Evolutionary conservation across 2,797 vertebrate species (phyloP), one percentile per base, ranked within the genome.

Genomic region (Sparus aurata): DNA sequence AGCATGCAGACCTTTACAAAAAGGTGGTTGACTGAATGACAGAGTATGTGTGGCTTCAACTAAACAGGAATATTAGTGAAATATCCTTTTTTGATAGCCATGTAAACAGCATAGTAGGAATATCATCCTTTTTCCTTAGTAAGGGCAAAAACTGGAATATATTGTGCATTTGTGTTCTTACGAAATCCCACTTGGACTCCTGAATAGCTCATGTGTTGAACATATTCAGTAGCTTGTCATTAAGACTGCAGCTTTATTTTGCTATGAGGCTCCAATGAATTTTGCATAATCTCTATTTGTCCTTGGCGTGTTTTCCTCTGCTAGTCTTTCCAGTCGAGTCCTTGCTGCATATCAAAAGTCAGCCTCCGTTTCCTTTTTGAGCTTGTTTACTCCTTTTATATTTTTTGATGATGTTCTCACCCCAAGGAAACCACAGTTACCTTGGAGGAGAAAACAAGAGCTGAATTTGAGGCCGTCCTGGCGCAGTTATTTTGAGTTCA

Each of bases 381-480:
- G 22, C 41, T 22, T 2, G 7, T 58, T 41, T 50, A 12, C 12
- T 16, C 9, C 46, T 81, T 81, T 74, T 52, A 23, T 53, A 11
- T 75, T 69, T 75, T 78, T 58, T 60, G 61, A 64, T 63, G 60
- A 20, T 70, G 13, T 30, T 68, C 16, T 53, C 3, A 49, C 3
- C 15, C 23, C 5, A 25, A 59, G 34, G 72, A 73, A 77, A 9
- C 46, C 9, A 0, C 3, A 4, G 41, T 63, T 25, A 55, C 46
- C 49, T 38, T 60, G 27, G 25, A 79, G 45, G 52, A 54, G 46
- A 75, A 30, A 65, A 72, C 12, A 22, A 46, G 46, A 64, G 25
- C 27, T 62, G 69, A 59, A 68, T 68, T 50, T 47, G 27, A 58
- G 57, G 12, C 41, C 43, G 17, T 53, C 4, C 46, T 17, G 9